Base-by-base conservation (phyloP, 2,888 invertebrate species). In the Proisotoma minuta region DNA sequence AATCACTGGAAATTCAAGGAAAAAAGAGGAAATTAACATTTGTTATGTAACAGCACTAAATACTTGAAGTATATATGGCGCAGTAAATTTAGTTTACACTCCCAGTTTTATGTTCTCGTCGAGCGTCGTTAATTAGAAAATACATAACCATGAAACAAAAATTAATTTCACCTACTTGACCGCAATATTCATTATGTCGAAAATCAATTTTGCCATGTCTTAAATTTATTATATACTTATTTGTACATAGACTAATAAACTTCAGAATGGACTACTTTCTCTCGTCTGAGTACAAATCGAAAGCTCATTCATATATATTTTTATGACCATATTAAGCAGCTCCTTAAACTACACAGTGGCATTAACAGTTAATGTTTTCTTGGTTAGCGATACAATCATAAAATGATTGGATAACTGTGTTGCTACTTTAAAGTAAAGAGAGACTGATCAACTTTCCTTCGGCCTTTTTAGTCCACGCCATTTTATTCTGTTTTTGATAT, bases 1-100 rank as follows among this genome's bases (percentile, higher is more conserved):
- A 70, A 72, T 72, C 70, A 68, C 72, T 70, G 67, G 20, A 54
- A 54, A 22, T 39, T 39, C n/a, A 29, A 5, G 18, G 18, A 43
- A 43, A 54, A 34, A 34, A 18, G n/a, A 26, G 18, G 28, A 18
- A 28, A 24, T 47, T 18, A 47, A 5, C 47, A 18, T n/a, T 18
- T 47, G n/a, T n/a, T n/a, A n/a, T n/a, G n/a, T n/a, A n/a, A n/a
- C n/a, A n/a, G n/a, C n/a, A n/a, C n/a, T n/a, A n/a, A n/a, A n/a
- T n/a, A n/a, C n/a, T n/a, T n/a, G n/a, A n/a, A n/a, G n/a, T n/a
- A n/a, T n/a, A n/a, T n/a, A n/a, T n/a, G n/a, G n/a, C n/a, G n/a
- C n/a, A n/a, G n/a, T n/a, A n/a, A n/a, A n/a, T n/a, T n/a, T n/a
- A n/a, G n/a, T n/a, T n/a, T n/a, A n/a, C n/a, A n/a, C n/a, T n/a